Conservation (phyloP, 2,888 invertebrate genomes). For the Thecophora atra region DNA sequence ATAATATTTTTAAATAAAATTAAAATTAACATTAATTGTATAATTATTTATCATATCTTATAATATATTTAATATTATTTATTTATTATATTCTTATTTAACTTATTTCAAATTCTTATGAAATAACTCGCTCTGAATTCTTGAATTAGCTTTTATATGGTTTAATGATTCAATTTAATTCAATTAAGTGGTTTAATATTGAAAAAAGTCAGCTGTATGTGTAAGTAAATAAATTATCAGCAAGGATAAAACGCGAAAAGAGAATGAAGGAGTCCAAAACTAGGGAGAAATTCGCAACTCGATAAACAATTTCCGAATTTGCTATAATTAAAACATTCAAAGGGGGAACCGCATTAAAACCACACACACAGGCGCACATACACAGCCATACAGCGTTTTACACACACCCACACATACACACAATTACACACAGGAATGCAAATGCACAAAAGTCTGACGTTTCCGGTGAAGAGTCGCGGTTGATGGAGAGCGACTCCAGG, state of each 20-base stretch:
- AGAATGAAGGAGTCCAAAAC: not conserved
- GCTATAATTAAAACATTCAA: conserved; percentile 17
- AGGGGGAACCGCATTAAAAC: not conserved
- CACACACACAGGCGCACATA: conserved; percentile 14
- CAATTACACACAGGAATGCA: not conserved
- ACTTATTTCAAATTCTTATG: no score
- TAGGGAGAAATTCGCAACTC: not conserved
- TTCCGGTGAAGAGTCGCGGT: not conserved
- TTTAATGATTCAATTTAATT: not conserved
- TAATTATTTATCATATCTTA: no score
- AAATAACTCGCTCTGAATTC: not conserved
- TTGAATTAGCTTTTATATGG: not conserved
- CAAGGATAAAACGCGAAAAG: not conserved
- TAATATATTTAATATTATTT: no score
- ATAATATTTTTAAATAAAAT: no score
- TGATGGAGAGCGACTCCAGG: not conserved
- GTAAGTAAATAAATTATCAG: not conserved
- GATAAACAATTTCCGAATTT: conserved; percentile 10
- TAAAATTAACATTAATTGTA: no score
- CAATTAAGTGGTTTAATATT: not conserved
- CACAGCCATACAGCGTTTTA: not conserved
- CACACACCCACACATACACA: not conserved
- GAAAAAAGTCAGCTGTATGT: not conserved
- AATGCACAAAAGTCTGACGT: no score
- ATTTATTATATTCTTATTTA: no score